Base-by-base conservation (phyloP, 2,888 invertebrate genomes). In the Nycteola revayana region DNA sequence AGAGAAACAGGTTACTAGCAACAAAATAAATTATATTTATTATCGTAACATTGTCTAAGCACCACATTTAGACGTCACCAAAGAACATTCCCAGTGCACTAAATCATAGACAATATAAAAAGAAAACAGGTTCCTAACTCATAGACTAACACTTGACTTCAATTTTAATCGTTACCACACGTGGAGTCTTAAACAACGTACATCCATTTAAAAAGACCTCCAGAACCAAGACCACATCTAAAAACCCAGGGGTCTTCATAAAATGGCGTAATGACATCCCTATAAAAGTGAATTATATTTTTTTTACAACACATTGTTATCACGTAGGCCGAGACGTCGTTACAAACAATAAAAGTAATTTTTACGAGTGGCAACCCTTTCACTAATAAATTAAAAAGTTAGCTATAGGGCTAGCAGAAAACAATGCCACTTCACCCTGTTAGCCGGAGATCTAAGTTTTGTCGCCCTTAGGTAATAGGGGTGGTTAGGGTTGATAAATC, bases 271-370 rank as follows among this genome's bases (percentile, higher is more conserved):
- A 35, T 46, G 41, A 43, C 36, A 42, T 37, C 52, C 48, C 60
- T 63, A 59, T 67, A 66, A 70, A 71, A 66, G 67, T 78, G 76
- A 85, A 75, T 81, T 86, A 86, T 83, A 75, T 61, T 70, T n/a
- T n/a, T n/a, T n/a, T n/a, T n/a, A n/a, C n/a, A n/a, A 59, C 69
- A 77, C 76, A 86, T 86, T 82, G 84, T 87, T 86, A 83, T 82
- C 86, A 86, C 80, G 85, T 84, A 87, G 86, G 87, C 86, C 64
- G 80, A 85, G 78, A 80, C 74, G 87, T 86, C 87, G 84, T 87
- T 85, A 85, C 80, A 73, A 77, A 88, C 85, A 86, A 87, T 86
- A 87, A 87, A 88, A 83, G 85, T 87, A 86, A 86, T 87, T 88
- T 87, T 88, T 87, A 88, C 78, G 83, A 84, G 75, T 66, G 63